Percentiles rank a stretch among this genome's conserved stretches.
Conservation (phyloP, 2,113 vertebrate genomes). For the Sapayoa aenigma region DNA sequence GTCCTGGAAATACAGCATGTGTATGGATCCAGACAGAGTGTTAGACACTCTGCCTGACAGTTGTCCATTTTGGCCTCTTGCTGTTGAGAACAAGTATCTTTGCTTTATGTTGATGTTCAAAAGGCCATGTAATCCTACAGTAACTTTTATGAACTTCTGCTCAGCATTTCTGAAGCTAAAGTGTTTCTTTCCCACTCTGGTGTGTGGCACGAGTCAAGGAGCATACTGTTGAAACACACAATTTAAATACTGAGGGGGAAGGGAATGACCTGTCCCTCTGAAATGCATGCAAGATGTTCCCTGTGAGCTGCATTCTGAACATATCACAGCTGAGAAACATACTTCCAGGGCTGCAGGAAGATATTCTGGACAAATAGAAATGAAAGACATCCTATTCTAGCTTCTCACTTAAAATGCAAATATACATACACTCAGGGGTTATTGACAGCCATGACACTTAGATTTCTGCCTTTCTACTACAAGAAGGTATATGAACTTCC, state of each 20-base stretch:
- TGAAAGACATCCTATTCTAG: background rate
- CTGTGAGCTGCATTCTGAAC: constrained; percentile 28
- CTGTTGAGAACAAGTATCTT: background rate
- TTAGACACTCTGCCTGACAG: background rate
- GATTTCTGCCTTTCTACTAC: background rate
- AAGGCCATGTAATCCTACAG: background rate
- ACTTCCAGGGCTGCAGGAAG: background rate
- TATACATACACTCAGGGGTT: background rate
- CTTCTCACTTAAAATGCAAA: background rate
- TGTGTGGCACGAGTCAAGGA: background rate
- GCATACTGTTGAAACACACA: background rate
- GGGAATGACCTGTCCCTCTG: constrained; percentile 16
- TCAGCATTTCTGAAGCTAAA: background rate
- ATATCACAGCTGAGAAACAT: constrained; percentile 4
- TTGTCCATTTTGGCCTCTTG: background rate
- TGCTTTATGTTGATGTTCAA: background rate
- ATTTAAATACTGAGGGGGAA: background rate
- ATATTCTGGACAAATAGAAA: background rate
- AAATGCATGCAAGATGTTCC: constrained; percentile 27
- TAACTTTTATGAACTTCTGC: background rate
- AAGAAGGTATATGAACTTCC: background rate
- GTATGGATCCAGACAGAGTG: background rate
- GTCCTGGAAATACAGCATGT: background rate
- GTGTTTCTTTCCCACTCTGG: background rate
- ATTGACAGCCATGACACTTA: background rate